Evolutionary conservation across 2,888 invertebrate species (phyloP), one percentile per base, ranked within the genome.

Genomic region (Heteromurus nitidus): DNA sequence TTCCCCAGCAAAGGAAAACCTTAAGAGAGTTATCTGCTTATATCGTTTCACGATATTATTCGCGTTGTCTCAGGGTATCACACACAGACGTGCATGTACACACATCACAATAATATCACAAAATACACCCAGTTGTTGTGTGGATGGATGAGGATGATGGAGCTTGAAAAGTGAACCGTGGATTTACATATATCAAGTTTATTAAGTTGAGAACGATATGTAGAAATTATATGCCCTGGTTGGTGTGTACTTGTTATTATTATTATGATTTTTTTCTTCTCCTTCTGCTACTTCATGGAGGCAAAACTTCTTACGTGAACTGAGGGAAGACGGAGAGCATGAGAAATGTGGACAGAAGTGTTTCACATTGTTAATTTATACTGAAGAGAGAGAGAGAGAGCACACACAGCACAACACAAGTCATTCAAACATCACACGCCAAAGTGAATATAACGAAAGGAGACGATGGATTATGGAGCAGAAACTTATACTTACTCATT

Each of bases 281-380:
- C 42, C 42, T 36, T 36, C 36, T 42, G 60, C 30, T 22, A 47
- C 44, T 64, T 44, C 44, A 47, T 42, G 47, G 60, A 30, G 73
- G 62, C 26, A 62, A 44, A n/a, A 55, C 31, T 5, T 70, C 58
- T 20, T 20, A 55, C 58, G 70, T 42, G 70, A 70, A 70, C 70
- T 26, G 70, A 58, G n/a, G 11, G 22, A 16, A 69, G 30, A 28
- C 28, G 28, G 28, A 60, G 44, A 70, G 62, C 62, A 79, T 79
- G 79, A 79, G 79, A 79, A 79, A 79, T 55, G 65, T 64, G 55
- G 30, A 30, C 53, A 64, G 31, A 72, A 64, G 70, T 55, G 70
- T 70, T 70, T 79, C 79, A 70, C 79, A 79, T 77, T 55, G 55
- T 70, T 79, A 53, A 70, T 79, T 70, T 64, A 64, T 58, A 68